Evolutionary conservation across 2,797 vertebrate genomes (phyloP).

Genomic region (Chelon labrosus): DNA sequence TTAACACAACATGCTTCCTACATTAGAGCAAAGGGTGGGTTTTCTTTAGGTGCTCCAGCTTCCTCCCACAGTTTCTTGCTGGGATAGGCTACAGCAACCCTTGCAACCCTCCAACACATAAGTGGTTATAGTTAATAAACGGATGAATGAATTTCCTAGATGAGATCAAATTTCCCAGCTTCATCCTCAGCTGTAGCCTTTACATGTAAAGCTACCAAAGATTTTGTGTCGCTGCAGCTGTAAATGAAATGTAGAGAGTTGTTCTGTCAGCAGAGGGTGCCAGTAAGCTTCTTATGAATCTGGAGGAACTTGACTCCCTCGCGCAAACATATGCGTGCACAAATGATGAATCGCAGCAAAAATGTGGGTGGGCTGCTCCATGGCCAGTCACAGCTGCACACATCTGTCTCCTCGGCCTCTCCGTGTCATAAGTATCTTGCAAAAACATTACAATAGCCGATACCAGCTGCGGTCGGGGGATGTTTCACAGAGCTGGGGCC

Average conservation of each 20-base stretch:
- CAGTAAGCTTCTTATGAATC: constrained; percentile 14
- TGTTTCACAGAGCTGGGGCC: constrained; percentile 38
- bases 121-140: no score
- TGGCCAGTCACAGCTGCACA: constrained; percentile 70
- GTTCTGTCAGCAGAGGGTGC: constrained; percentile 53
- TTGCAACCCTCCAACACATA: no score
- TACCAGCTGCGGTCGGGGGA: constrained; percentile 52
- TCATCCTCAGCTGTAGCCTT: no score
- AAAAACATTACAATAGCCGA: constrained; percentile 69
- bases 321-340: constrained; percentile 13
- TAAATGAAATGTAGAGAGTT: background rate
- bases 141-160: no score
- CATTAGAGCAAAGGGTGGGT: no score
- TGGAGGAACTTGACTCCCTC: constrained; percentile 5
- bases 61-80: no score
- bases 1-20: background rate
- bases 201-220: background rate
- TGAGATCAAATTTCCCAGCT: no score
- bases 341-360: constrained; percentile 51
- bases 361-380: constrained; percentile 73
- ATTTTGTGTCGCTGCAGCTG: background rate
- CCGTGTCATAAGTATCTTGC: constrained; percentile 58
- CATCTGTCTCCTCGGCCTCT: constrained; percentile 65
- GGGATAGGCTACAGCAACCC: no score
- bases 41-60: background rate